phyloP scores from a whole-genome alignment of 1,140 invertebrate species.

The Sinonovacula constricta region DNA sequence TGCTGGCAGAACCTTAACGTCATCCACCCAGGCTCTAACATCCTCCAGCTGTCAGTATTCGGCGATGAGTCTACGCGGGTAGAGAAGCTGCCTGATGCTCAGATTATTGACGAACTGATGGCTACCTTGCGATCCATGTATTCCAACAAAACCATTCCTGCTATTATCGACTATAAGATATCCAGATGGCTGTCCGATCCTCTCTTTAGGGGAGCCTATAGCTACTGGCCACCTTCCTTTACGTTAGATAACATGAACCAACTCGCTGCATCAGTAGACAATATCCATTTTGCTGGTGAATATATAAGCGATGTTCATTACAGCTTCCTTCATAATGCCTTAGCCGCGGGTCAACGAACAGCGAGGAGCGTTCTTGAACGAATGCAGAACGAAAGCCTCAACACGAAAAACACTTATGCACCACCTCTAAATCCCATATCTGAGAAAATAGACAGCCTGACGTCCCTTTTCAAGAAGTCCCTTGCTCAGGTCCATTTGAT shows the following conservation, averaged over 20 bases:
- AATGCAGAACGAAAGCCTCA: no score
- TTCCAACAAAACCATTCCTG: neutral
- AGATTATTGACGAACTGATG: conserved; percentile 8
- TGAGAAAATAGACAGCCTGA: no score
- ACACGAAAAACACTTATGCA: no score
- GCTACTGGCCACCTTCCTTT: conserved; percentile 40
- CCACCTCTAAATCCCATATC: no score
- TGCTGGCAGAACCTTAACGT: conserved; percentile 42
- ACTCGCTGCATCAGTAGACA: conserved; percentile 6
- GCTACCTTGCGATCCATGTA: conserved; percentile 17
- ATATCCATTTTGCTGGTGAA: conserved; percentile 37
- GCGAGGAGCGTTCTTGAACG: no score
- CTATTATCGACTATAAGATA: neutral
- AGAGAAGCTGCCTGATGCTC: conserved; percentile 1
- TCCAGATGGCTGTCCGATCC: conserved; percentile 39
- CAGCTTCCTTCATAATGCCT: conserved; percentile 31
- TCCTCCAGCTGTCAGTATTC: conserved; percentile 38
- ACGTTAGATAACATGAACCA: conserved; percentile 8
- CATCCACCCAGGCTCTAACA: conserved; percentile 29
- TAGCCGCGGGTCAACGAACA: no score
- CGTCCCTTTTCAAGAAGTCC: no score
- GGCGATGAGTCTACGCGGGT: conserved; percentile 14
- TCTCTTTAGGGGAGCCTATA: conserved; percentile 25
- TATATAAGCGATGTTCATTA: conserved; percentile 21
- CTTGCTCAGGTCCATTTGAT: no score